phyloP scores from a whole-genome alignment of 2,888 invertebrate species.

The Phaonia tiefii region DNA sequence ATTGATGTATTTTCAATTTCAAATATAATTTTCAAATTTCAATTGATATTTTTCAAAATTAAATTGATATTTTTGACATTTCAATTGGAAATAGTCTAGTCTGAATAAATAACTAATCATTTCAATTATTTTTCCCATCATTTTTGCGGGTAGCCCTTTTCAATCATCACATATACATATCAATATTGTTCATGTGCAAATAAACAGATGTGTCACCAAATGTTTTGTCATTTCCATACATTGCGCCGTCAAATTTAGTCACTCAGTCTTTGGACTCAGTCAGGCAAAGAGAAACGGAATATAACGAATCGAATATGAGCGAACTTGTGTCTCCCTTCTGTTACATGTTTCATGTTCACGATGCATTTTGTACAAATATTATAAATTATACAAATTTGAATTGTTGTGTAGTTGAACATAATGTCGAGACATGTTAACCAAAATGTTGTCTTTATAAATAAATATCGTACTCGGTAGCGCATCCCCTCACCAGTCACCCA shows the following conservation, averaged over 20 bases:
- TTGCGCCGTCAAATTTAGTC: constrained; percentile 20
- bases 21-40: too few relatives aligned
- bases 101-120: not conserved
- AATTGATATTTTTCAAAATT: too few relatives aligned
- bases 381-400: constrained; percentile 59
- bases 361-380: constrained; percentile 34
- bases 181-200: constrained; percentile 56
- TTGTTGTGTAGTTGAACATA: constrained; percentile 48
- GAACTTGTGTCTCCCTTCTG: constrained; percentile 9
- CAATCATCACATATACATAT: constrained; percentile 13
- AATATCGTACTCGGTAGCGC: not conserved
- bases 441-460: constrained; percentile 44
- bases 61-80: too few relatives aligned
- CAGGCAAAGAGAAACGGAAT: constrained; percentile 19
- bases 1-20: too few relatives aligned
- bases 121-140: not conserved
- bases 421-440: constrained; percentile 36
- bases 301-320: not conserved
- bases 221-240: constrained; percentile 39
- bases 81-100: too few relatives aligned
- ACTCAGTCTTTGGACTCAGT: constrained; percentile 12
- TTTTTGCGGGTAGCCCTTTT: constrained; percentile 21
- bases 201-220: constrained; percentile 60
- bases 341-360: constrained; percentile 1
- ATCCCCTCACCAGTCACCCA: too few relatives aligned